Base-by-base conservation (phyloP, 2,797 vertebrate species). In the Lepus oiostolus region DNA sequence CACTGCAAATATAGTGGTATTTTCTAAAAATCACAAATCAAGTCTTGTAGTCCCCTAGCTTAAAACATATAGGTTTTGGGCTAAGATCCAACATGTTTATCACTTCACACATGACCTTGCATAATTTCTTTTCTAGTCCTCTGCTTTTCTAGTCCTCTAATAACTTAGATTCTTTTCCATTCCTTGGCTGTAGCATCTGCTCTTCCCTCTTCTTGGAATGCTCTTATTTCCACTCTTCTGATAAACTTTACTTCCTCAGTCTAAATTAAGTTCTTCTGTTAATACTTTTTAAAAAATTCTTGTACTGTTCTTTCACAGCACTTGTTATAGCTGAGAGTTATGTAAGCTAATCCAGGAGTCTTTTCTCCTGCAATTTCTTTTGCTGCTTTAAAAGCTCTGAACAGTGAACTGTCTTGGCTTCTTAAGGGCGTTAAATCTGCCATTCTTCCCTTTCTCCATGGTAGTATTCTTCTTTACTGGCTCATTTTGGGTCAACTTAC, bases 161-260 rank as follows among this genome's bases (percentile, higher is more conserved):
- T 76, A 90, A 60, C 54, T 87, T 42, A 71, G 1, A 91, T 8
- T 79, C 54, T 88, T 74, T 75, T 42, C 47, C 67, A 28, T 65
- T 38, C 71, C 80, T 96, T 83, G 42, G 21, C 75, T 79, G 74
- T 84, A 42, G n/a, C 21, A 67, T 38, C n/a, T 75, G 58, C 42
- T 79, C 22, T 83, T 83, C 35, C 62, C 28, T 79, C 35, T 89
- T 92, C 38, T 50, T 62, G 35, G 72, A 70, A 42, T 84, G 52
- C 10, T 79, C n/a, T 74, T 92, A 68, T 35, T 74, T 93, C 47
- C 16, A 75, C 32, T 70, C 47, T 38, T 81, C 21, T 93, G 60
- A 84, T 79, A 38, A 88, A 91, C 74, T 91, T 93, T 67, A 77
- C 54, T 75, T 92, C 26, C 32, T 87, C 26, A 87, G 42, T 88